A percentile compares a stretch with the other conserved stretches of the same genome.
phyloP scores from a whole-genome alignment of 2,888 invertebrate species.

The Zhuqinia jingwanae region DNA sequence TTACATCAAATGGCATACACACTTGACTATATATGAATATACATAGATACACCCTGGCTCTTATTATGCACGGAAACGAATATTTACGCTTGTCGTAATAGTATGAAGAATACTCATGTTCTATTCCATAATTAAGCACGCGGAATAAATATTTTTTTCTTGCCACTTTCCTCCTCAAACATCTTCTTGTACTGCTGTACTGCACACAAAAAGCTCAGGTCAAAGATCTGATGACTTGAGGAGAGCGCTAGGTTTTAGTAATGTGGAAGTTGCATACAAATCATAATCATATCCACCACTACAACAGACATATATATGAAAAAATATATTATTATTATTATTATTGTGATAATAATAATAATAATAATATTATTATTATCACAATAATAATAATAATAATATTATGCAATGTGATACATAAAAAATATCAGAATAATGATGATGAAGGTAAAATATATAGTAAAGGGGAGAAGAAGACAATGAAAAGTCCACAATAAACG shows the following conservation, averaged over 20 bases:
- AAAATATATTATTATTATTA: too few relatives aligned
- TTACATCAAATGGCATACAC: too few relatives aligned
- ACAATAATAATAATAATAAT: not conserved
- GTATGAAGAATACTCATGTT: too few relatives aligned
- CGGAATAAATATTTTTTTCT: too few relatives aligned
- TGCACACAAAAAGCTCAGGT: not conserved
- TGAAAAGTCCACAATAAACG: conserved; percentile 30
- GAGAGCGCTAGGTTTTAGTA: not conserved
- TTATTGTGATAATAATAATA: too few relatives aligned
- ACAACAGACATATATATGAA: not conserved
- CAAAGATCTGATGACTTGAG: conserved; percentile 34
- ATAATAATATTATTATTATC: too few relatives aligned
- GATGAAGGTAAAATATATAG: conserved; percentile 1
- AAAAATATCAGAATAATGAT: conserved; percentile 27
- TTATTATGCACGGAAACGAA: too few relatives aligned
- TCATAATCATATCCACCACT: not conserved
- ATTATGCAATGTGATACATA: not conserved
- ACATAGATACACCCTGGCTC: too few relatives aligned
- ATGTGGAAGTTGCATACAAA: not conserved
- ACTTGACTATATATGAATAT: too few relatives aligned
- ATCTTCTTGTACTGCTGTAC: not conserved
- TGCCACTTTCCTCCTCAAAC: not conserved
- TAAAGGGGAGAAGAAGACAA: conserved; percentile 56
- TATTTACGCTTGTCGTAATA: too few relatives aligned
- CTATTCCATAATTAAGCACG: too few relatives aligned